Evolutionary conservation across 2,888 invertebrate species (phyloP), one percentile per base, ranked within the genome.

Genomic region (Stenichneumon culpator): DNA sequence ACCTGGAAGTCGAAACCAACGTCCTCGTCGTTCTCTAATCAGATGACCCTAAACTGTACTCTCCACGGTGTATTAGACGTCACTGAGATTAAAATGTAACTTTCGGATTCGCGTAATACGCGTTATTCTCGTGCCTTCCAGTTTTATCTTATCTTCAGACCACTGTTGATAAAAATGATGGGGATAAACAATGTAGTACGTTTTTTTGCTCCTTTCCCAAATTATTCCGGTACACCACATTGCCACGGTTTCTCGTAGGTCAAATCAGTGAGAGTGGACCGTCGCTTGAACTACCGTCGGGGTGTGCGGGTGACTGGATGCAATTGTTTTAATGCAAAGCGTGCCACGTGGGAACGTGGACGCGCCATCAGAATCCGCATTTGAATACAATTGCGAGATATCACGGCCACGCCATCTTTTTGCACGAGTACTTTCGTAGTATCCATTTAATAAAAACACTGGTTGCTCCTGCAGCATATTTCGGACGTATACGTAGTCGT

Each of bases 241-340:
- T 25, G 25, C 14, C 54, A 19, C 11, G 39, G 9, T 54, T 54
- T 54, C 54, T 54, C 22, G 19, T 54, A 54, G 54, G 54, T 54
- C 54, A 54, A 54, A 54, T 54, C 54, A 54, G 54, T 22, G 54
- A 54, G 54, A 54, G 54, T 54, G 54, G 57, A 25, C 25, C 11
- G 57, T 57, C 22, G 9, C 22, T 57, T 72, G 52, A 70, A 70
- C 69, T 69, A 74, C 50, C 78, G 84, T 86, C 83, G 86, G 85
- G 77, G 88, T 87, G 87, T 88, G 88, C 88, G 88, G 87, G 85
- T 89, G 89, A 88, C 89, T 90, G 90, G 89, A 87, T 89, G 90
- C 91, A 92, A 92, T 92, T 92, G 92, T 92, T 92, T 90, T 90
- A 89, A 90, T 90, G 89, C 88, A 88, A 88, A 88, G 86, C 89